Base-by-base conservation (phyloP, 2,797 vertebrate species). In the Craterocephalus amniculus region DNA sequence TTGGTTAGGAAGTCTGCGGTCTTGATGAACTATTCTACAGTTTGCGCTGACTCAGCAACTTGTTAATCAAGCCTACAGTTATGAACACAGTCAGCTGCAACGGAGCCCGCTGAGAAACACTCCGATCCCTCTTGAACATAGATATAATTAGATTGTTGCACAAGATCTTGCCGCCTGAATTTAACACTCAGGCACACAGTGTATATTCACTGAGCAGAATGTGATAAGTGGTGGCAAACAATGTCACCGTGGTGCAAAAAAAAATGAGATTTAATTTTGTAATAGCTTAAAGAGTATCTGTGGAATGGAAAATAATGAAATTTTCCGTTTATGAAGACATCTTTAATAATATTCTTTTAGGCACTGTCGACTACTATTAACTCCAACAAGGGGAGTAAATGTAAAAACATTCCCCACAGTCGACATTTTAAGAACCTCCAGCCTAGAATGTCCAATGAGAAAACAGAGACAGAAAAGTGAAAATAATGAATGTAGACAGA, bases 111-210 rank as follows among this genome's bases (percentile, higher is more conserved):
- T 78, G 91, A 92, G 93, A 91, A 86, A 91, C 88, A 72, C 88
- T 70, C 29, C 31, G 72, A 89, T 90, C 88, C 88, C 90, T 75
- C 83, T 88, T 88, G 90, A 89, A 91, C 90, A 89, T 86, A 89
- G 84, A 91, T 89, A 91, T 91, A 93, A 94, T 93, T 92, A 94
- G 88, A 91, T 87, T 90, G 86, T 85, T 93, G 83, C 80, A 84
- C 88, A 85, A 79, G 87, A 91, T 83, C 78, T 81, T 71, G 63
- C 80, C 22, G 62, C 57, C 83, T 88, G 81, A 87, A 86, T 92
- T 90, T 91, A 89, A 80, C 88, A 88, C 85, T 76, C 71, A 48
- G 75, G 70, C 55, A 51, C 69, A 79, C 26, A 4, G 61, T 63
- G 66, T 71, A 67, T 72, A 79, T 84, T 88, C 83, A 78, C 67